These are phyloP conservation scores for Onthophagus sagittarius DNA, from an alignment of 2,888 invertebrate genomes.

Conservation along the genomic window DNA sequence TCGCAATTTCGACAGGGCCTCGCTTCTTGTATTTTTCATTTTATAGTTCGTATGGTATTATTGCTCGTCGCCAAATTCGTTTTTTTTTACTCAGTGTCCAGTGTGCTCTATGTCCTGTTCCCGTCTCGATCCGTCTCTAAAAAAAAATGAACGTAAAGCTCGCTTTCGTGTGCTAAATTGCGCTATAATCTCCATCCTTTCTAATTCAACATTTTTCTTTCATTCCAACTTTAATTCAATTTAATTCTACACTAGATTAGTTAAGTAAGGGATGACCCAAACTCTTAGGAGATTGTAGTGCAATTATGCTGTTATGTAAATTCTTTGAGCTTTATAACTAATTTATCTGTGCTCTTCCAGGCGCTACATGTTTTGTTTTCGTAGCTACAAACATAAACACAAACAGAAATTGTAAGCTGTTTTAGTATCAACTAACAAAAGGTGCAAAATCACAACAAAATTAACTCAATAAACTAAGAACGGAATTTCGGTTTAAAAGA, in stretches of 20 bases:
- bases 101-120: conserved; percentile 37
- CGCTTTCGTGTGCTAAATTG: conserved; percentile 5
- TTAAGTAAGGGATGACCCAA: too few species aligned
- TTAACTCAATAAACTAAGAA: not conserved
- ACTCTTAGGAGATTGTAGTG: not conserved
- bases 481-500: not conserved
- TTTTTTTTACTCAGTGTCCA: conserved; percentile 30
- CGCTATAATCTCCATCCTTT: not conserved
- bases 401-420: not conserved
- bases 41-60: conserved; percentile 11
- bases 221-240: too few species aligned
- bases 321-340: conserved; percentile 26
- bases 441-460: not conserved
- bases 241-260: too few species aligned
- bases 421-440: not conserved
- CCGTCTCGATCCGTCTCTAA: conserved; percentile 22
- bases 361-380: conserved; percentile 22
- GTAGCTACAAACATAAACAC: not conserved
- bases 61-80: conserved; percentile 28
- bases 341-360: conserved; percentile 32
- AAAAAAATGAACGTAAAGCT: not conserved
- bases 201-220: not conserved
- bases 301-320: not conserved
- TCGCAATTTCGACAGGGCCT: not conserved
- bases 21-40: conserved; percentile 13